A percentile compares a stretch with the other conserved stretches of the same genome.
Conservation (phyloP, 1,140 invertebrate species). For the Gonioctena quinquepunctata region DNA sequence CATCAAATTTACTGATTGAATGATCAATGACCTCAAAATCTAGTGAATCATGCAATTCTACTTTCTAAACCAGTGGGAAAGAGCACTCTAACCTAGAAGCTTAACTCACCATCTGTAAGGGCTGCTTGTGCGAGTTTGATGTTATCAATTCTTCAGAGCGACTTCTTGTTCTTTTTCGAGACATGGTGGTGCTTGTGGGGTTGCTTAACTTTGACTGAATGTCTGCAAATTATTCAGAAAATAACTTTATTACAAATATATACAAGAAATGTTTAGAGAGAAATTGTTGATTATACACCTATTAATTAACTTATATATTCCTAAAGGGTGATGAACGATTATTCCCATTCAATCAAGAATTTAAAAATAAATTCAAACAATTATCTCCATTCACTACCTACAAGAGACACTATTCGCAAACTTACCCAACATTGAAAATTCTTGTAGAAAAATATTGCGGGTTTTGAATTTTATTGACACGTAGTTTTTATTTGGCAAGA, state of each 20-base stretch:
- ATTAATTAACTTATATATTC: too few relatives aligned
- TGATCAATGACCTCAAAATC: not conserved
- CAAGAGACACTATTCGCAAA: not conserved
- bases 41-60: not conserved
- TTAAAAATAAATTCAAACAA: not conserved
- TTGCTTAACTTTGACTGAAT: slow-evolving; percentile 29
- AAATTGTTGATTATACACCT: too few relatives aligned
- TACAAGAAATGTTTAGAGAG: too few relatives aligned
- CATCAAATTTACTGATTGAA: too few relatives aligned
- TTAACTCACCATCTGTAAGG: slow-evolving; percentile 20
- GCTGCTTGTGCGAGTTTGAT: slow-evolving; percentile 32
- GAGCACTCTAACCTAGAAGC: not conserved
- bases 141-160: slow-evolving; percentile 45
- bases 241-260: not conserved
- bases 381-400: not conserved
- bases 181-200: slow-evolving; percentile 38
- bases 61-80: not conserved
- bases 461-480: slow-evolving; percentile 10
- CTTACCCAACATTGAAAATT: slow-evolving; percentile 43
- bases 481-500: not conserved
- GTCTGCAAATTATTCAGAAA: slow-evolving; percentile 25
- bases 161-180: slow-evolving; percentile 52
- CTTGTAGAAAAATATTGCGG: slow-evolving; percentile 14
- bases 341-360: not conserved
- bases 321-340: not conserved